A percentile compares a stretch with the other conserved stretches of the same genome.
These are phyloP conservation scores for Campoletis sonorensis DNA, from an alignment of 1,140 invertebrate species.

Conservation along the genomic window DNA sequence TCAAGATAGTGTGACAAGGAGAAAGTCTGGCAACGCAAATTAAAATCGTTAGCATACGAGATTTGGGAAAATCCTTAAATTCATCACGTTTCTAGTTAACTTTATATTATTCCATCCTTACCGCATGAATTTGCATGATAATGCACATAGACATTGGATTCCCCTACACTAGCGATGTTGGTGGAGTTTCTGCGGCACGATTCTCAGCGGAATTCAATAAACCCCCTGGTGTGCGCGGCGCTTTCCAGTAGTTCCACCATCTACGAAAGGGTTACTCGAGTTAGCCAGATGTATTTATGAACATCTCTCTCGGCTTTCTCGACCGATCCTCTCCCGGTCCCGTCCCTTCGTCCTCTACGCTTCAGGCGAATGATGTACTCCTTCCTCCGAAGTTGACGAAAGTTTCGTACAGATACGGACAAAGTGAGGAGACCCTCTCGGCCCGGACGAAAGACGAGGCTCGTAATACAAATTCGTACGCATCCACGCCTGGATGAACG, in stretches of 20 bases:
- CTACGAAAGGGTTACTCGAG: slow-evolving; percentile 26
- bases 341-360: slow-evolving; percentile 2
- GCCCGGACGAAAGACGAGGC: slow-evolving; percentile 43
- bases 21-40: not conserved
- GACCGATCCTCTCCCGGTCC: not conserved
- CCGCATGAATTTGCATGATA: slow-evolving; percentile 14
- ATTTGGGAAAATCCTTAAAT: slow-evolving; percentile 6
- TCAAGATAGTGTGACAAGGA: not conserved
- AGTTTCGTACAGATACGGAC: not conserved
- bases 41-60: not conserved
- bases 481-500: slow-evolving; percentile 16
- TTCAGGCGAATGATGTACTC: not conserved
- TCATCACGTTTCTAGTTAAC: slow-evolving; percentile 16
- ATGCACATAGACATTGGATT: slow-evolving; percentile 13
- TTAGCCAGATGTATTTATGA: slow-evolving; percentile 43
- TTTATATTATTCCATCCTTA: slow-evolving; percentile 10
- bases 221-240: not conserved
- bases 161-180: not conserved
- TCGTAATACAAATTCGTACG: slow-evolving; percentile 42
- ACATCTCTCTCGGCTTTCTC: slow-evolving; percentile 15
- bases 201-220: slow-evolving; percentile 33
- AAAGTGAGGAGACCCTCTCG: slow-evolving; percentile 38
- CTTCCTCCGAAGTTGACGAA: slow-evolving; percentile 30
- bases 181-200: slow-evolving; percentile 1
- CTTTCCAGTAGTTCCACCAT: slow-evolving; percentile 10